Conservation (phyloP, 2,888 invertebrate genomes). For the Dendrolimus houi region DNA sequence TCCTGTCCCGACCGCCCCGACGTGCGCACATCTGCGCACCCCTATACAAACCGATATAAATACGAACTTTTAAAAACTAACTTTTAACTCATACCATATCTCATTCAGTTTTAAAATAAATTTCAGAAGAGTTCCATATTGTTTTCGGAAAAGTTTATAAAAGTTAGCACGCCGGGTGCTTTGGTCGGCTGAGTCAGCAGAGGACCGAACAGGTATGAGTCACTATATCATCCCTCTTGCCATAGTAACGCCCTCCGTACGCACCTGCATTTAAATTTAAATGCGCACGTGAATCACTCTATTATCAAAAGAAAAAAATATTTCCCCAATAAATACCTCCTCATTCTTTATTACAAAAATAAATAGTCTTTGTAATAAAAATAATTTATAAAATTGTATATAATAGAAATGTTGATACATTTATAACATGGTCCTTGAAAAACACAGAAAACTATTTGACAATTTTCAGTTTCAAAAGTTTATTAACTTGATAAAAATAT, state of each 20-base stretch:
- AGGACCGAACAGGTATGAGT: constrained; percentile 64
- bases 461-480: too few relatives aligned
- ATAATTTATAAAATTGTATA: too few relatives aligned
- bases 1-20: constrained; percentile 57
- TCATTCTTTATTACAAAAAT: too few relatives aligned
- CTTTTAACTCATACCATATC: constrained; percentile 1
- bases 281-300: not conserved
- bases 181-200: constrained; percentile 63
- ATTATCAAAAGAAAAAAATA: not conserved
- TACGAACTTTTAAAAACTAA: constrained; percentile 12
- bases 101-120: too few relatives aligned
- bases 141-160: constrained; percentile 15
- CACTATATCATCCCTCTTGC: constrained; percentile 46
- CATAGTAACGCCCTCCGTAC: constrained; percentile 66
- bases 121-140: too few relatives aligned
- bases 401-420: too few relatives aligned
- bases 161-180: constrained; percentile 39
- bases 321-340: too few relatives aligned
- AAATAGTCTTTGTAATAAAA: too few relatives aligned
- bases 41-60: constrained; percentile 21
- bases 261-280: constrained; percentile 28
- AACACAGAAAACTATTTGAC: too few relatives aligned
- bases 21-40: constrained; percentile 65
- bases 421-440: too few relatives aligned
- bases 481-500: too few relatives aligned